A percentile compares a stretch with the other conserved stretches of the same genome.
Evolutionary conservation across 2,888 invertebrate species (phyloP).

Genomic region (Acanthopleura granulata): DNA sequence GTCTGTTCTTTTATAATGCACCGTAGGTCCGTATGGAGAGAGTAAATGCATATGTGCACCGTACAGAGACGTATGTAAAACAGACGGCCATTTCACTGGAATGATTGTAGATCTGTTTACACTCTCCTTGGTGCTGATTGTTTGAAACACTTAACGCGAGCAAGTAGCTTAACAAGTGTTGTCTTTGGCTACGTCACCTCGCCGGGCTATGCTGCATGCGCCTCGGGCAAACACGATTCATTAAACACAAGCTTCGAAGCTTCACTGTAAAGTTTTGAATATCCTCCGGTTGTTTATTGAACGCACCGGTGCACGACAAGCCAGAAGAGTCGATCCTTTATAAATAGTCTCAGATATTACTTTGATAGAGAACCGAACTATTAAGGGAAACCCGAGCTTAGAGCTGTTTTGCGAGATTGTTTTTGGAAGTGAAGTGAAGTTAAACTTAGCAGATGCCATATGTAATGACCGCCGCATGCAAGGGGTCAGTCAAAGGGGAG

Average conservation of each 20-base stretch:
- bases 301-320: neutral
- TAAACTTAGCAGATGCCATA: slow-evolving; percentile 11
- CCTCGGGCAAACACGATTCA: neutral
- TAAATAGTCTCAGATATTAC: neutral
- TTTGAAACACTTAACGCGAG: neutral
- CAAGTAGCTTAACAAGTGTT: neutral
- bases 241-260: neutral
- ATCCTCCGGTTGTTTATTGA: neutral
- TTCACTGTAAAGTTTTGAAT: neutral
- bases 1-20: no score
- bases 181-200: neutral
- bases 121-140: neutral
- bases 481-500: neutral
- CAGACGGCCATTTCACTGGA: no score
- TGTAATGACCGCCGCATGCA: neutral
- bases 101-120: no score
- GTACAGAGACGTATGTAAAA: no score
- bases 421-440: slow-evolving; percentile 10
- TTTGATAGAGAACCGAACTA: neutral
- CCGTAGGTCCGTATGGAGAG: no score
- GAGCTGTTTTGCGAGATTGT: slow-evolving; percentile 2
- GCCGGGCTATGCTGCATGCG: neutral
- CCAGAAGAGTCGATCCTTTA: neutral
- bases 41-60: no score
- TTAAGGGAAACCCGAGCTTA: neutral